Percentiles rank a stretch among this genome's conserved stretches.
phyloP scores from a whole-genome alignment of 2,797 vertebrate genomes.

The Onychomys torridus region DNA sequence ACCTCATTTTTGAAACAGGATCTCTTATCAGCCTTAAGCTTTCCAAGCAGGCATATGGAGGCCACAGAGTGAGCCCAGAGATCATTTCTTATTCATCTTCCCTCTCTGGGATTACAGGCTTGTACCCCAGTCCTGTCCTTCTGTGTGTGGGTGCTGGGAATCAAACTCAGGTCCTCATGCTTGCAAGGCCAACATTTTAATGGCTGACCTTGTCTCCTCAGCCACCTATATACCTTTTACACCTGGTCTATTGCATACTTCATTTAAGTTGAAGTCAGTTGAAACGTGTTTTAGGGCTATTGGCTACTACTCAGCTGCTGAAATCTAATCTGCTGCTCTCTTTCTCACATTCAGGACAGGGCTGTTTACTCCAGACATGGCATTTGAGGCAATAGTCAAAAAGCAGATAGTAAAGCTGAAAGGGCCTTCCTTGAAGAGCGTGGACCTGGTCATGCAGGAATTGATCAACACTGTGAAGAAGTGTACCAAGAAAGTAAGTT shows the following conservation, averaged over 20 bases:
- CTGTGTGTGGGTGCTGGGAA: background rate
- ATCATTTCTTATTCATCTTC: background rate
- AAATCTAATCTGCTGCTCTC: constrained; percentile 61
- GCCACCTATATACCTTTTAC: background rate
- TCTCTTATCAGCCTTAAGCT: background rate
- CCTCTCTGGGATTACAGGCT: background rate
- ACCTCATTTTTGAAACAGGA: background rate
- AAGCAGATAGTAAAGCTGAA: constrained; percentile 94
- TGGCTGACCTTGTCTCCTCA: too few species aligned
- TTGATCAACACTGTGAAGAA: constrained; percentile 93
- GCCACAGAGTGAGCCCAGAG: background rate
- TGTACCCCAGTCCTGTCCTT: background rate
- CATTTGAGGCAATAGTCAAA: constrained; percentile 96
- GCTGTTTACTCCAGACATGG: constrained; percentile 96
- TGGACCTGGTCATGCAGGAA: constrained; percentile 95
- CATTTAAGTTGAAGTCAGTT: background rate
- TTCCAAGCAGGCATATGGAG: background rate
- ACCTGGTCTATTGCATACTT: background rate
- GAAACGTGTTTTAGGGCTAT: background rate
- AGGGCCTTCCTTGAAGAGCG: constrained; percentile 93
- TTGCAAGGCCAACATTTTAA: background rate
- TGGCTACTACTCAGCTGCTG: background rate
- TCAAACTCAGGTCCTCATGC: background rate
- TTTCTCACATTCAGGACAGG: constrained; percentile 86
- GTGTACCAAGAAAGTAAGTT: constrained; percentile 93